Evolutionary conservation across 2,888 invertebrate genomes (phyloP).

Genomic region (Xestia xanthographa): DNA sequence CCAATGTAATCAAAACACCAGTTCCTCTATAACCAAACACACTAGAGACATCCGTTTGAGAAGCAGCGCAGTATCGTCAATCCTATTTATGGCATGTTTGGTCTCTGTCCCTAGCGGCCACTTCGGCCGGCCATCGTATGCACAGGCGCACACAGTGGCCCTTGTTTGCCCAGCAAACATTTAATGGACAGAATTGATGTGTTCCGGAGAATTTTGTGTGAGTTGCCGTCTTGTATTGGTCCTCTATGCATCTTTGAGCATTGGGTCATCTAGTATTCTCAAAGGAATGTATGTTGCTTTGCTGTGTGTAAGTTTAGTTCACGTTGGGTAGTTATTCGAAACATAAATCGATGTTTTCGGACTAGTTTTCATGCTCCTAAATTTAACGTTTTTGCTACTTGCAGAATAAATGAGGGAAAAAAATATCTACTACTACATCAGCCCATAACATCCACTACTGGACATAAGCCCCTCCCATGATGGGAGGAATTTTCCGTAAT

Average conservation of each 20-base stretch:
- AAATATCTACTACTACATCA: too few species aligned
- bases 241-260: slow-evolving; percentile 27
- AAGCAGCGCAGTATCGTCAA: slow-evolving; percentile 33
- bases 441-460: too few species aligned
- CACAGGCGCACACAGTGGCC: slow-evolving; percentile 37
- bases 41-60: slow-evolving; percentile 36
- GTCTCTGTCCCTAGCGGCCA: slow-evolving; percentile 30
- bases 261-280: slow-evolving; percentile 14
- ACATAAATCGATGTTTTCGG: not conserved
- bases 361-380: not conserved
- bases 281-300: slow-evolving; percentile 22
- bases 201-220: slow-evolving; percentile 31
- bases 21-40: slow-evolving; percentile 24
- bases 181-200: slow-evolving; percentile 37
- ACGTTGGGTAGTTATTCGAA: not conserved
- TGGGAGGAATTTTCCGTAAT: too few species aligned
- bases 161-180: slow-evolving; percentile 48
- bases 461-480: too few species aligned
- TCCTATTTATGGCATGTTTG: slow-evolving; percentile 48
- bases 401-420: not conserved
- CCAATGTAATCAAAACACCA: slow-evolving; percentile 16
- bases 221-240: slow-evolving; percentile 24
- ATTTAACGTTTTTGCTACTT: not conserved
- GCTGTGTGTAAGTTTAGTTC: not conserved
- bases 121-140: slow-evolving; percentile 27